Base-by-base conservation (phyloP, 2,797 vertebrate genomes). In the Microctenopoma lineatum region DNA sequence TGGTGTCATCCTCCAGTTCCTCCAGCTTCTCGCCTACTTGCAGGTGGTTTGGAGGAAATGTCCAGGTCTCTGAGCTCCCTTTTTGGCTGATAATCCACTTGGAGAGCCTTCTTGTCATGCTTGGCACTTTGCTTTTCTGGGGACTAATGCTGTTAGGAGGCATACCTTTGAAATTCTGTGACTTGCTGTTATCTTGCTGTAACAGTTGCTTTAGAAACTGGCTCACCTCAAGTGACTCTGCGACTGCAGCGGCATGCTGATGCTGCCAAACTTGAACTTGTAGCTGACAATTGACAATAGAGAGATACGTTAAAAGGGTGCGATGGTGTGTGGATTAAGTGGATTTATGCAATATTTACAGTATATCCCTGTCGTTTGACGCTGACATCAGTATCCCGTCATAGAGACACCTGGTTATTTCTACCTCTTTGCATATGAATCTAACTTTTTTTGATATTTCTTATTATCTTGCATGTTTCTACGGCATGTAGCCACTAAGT, bases 171-270 rank as follows among this genome's bases (percentile, higher is more conserved):
- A 87, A 90, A 86, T 54, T 70, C 70, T 62, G 61, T 26, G 70
- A 79, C 78, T 78, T 25, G 70, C 80, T 59, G 71, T 86, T 86
- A 88, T 90, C 87, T 59, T 1, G 57, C 81, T 68, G 75, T 65
- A 79, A 80, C 7, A 74, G 83, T 84, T 83, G 73, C 83, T 87
- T 84, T 81, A 85, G 81, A 84, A 84, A 79, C 73, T 4, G 50
- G 70, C 80, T 89, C 78, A 85, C 85, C 86, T 89, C 59, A 64
- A 73, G 79, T 83, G 76, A 83, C 84, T 84, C 75, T n/a, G 51
- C 29, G 66, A 66, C 84, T 58, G 66, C 63, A 57, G 77, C 21
- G 60, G 73, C 65, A 68, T 63, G 72, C 81, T 70, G 83, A 85
- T 84, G 81, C 75, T 47, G 64, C 69, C 68, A 65, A 66, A 82